Evolutionary conservation across 2,888 invertebrate species (phyloP).

Genomic region (Brenthis daphne): DNA sequence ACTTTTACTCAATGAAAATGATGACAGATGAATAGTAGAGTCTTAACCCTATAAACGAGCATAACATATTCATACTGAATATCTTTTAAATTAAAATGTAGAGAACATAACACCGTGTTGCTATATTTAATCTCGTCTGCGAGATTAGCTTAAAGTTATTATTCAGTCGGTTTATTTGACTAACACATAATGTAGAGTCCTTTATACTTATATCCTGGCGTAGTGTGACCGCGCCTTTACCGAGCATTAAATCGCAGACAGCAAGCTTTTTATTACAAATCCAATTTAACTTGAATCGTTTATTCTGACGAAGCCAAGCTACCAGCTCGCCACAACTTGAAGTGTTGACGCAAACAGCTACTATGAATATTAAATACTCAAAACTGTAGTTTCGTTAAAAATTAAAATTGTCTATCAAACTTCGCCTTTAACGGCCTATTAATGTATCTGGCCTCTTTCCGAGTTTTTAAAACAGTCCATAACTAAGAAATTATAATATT

Average conservation of each 20-base stretch:
- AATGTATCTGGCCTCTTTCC: background rate
- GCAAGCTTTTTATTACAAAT: conserved; percentile 27
- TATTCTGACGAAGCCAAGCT: conserved; percentile 23
- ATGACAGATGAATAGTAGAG: no score
- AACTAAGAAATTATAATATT: no score
- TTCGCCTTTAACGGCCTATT: background rate
- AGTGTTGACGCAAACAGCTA: conserved; percentile 28
- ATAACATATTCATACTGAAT: no score
- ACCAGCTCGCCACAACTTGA: conserved; percentile 21
- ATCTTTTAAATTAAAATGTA: no score
- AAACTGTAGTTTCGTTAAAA: conserved; percentile 7
- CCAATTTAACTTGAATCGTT: conserved; percentile 38
- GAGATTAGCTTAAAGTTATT: no score
- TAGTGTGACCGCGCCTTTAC: conserved; percentile 13
- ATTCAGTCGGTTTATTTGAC: no score
- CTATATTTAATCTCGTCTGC: no score
- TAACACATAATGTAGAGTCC: no score
- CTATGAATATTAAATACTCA: conserved; percentile 27
- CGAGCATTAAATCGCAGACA: conserved; percentile 29
- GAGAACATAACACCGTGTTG: no score
- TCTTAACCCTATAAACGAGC: no score
- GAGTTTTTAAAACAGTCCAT: background rate
- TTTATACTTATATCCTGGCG: background rate
- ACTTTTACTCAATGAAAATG: no score
- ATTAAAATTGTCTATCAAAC: conserved; percentile 13